These are phyloP conservation scores for Oscheius sp. DNA, from an alignment of 2,888 invertebrate species.

Conservation along the genomic window DNA sequence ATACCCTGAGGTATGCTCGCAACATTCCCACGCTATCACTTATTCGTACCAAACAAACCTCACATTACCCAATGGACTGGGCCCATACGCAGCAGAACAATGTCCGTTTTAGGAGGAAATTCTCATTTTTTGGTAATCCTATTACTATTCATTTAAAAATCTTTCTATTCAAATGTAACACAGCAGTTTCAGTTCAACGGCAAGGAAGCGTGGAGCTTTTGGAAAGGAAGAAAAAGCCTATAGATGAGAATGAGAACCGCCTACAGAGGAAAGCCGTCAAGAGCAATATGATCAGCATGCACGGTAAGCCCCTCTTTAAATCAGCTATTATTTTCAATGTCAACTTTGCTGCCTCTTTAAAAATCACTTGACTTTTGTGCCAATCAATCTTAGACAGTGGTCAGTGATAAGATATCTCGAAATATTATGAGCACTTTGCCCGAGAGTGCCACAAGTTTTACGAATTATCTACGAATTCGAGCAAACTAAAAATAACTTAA, in stretches of 20 bases:
- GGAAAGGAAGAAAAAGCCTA: conserved; percentile 42
- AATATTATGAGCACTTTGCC: neutral
- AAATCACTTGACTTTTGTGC: neutral
- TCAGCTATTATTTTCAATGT: too few species aligned
- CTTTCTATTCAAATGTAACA: neutral
- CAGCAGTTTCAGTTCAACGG: conserved; percentile 50
- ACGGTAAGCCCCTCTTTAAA: conserved; percentile 40
- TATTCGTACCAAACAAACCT: conserved; percentile 16
- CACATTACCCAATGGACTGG: conserved; percentile 1
- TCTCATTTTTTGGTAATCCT: neutral
- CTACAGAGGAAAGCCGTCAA: conserved; percentile 60
- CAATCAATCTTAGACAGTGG: conserved; percentile 1
- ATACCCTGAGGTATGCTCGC: conserved; percentile 5
- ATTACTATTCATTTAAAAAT: too few species aligned
- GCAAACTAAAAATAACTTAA: conserved; percentile 34
- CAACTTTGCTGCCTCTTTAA: too few species aligned
- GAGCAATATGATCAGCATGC: conserved; percentile 63
- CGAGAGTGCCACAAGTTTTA: too few species aligned
- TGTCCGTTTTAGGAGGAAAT: neutral
- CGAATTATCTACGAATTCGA: neutral
- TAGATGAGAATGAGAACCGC: conserved; percentile 49
- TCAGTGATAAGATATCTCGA: conserved; percentile 16
- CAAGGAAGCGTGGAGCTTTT: conserved; percentile 63
- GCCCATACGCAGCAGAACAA: neutral
- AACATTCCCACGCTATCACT: conserved; percentile 12